Evolutionary conservation across 2,113 vertebrate species (phyloP).

Genomic region (Sinosuthora webbiana): DNA sequence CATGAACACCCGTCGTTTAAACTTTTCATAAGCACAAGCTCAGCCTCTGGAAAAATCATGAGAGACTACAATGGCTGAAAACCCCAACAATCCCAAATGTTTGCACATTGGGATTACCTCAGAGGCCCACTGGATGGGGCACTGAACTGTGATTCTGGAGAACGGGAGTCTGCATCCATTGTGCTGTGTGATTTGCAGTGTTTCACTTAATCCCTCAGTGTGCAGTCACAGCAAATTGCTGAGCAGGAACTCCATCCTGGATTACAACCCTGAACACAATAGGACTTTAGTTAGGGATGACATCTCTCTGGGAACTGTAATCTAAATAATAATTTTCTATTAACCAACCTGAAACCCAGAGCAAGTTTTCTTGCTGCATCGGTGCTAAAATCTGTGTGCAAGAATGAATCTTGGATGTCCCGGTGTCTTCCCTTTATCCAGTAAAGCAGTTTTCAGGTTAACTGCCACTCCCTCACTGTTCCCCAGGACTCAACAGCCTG

Average conservation of each 20-base stretch:
- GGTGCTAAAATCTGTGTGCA: background rate
- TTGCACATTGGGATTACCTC: background rate
- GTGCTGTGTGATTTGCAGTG: background rate
- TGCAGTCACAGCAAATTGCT: background rate
- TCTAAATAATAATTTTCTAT: background rate
- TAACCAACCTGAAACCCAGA: background rate
- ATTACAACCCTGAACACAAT: background rate
- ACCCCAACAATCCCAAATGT: background rate
- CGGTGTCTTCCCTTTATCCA: background rate
- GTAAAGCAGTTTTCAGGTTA: background rate
- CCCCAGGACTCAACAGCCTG: background rate
- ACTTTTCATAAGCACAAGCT: background rate
- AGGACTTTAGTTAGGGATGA: background rate
- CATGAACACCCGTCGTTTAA: background rate
- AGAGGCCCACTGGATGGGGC: background rate
- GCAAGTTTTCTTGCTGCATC: background rate
- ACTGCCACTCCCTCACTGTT: background rate
- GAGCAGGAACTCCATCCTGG: background rate
- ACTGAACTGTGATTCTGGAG: background rate
- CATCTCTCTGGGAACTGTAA: background rate
- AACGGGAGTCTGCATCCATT: background rate
- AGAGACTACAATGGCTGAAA: background rate
- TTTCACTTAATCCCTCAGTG: background rate
- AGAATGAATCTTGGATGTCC: background rate
- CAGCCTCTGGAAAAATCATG: background rate